Percentiles rank a stretch among this genome's conserved stretches.
These are phyloP conservation scores for Onychostruthus taczanowskii DNA, from an alignment of 2,113 vertebrate species.

Conservation along the genomic window DNA sequence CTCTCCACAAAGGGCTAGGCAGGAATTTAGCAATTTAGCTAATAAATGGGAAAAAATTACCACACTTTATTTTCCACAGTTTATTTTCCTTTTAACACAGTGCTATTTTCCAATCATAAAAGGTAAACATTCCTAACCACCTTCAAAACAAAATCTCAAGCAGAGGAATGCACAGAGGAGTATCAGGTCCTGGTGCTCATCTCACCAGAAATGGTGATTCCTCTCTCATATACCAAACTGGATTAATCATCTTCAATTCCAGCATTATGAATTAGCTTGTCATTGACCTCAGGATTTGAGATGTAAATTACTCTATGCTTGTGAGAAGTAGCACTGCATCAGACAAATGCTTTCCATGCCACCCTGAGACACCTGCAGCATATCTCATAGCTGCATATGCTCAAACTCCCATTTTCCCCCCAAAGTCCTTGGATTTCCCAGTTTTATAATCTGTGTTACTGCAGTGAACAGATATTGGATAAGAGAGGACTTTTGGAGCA, in stretches of 20 bases:
- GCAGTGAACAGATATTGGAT: neutral
- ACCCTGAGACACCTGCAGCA: neutral
- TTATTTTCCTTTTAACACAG: neutral
- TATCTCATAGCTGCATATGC: neutral
- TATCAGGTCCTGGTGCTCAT: neutral
- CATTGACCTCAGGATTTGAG: neutral
- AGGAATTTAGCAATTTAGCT: neutral
- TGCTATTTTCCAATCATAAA: neutral
- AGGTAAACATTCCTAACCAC: neutral
- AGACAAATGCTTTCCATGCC: neutral
- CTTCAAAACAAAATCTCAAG: neutral
- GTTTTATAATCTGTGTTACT: neutral
- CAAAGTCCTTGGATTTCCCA: neutral
- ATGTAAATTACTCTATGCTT: neutral
- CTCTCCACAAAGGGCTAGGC: neutral
- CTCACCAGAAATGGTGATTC: neutral
- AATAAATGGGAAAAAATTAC: neutral
- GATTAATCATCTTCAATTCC: neutral
- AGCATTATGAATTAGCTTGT: neutral
- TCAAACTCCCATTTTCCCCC: fast-evolving
- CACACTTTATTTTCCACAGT: neutral
- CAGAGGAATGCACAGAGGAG: neutral
- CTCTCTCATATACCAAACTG: neutral
- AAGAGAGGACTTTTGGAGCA: neutral
- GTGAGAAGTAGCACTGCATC: neutral